phyloP scores from a whole-genome alignment of 2,797 vertebrate genomes.

The Pangasius sanitwongsei region DNA sequence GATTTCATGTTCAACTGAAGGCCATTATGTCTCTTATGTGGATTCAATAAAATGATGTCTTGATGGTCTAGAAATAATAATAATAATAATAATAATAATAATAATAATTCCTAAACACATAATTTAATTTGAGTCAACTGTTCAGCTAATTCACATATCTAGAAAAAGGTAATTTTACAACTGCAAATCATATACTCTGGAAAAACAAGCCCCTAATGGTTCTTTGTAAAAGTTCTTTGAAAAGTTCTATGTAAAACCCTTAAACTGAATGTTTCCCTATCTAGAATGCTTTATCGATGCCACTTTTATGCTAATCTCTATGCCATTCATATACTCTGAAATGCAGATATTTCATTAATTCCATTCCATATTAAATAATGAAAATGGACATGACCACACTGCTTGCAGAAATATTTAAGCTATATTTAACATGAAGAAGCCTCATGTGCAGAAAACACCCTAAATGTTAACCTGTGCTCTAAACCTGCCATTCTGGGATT shows the following conservation, averaged over 20 bases:
- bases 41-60: background rate
- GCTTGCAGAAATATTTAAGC: background rate
- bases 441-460: background rate
- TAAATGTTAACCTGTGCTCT: background rate
- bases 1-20: background rate
- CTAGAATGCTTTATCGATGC: background rate
- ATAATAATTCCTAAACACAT: background rate
- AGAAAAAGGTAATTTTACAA: background rate
- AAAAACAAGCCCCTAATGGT: background rate
- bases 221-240: background rate
- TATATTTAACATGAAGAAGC: background rate
- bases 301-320: background rate
- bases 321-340: background rate
- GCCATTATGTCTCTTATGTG: background rate
- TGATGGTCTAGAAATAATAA: background rate
- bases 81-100: background rate
- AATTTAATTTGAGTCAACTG: background rate
- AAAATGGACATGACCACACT: background rate
- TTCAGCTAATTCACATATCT: background rate
- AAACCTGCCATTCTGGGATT: background rate
- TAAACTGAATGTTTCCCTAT: background rate
- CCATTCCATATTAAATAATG: background rate
- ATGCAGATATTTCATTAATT: background rate
- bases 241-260: background rate
- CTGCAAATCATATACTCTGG: background rate